Conservation (phyloP, 2,888 invertebrate genomes). For the Elmis aenea region DNA sequence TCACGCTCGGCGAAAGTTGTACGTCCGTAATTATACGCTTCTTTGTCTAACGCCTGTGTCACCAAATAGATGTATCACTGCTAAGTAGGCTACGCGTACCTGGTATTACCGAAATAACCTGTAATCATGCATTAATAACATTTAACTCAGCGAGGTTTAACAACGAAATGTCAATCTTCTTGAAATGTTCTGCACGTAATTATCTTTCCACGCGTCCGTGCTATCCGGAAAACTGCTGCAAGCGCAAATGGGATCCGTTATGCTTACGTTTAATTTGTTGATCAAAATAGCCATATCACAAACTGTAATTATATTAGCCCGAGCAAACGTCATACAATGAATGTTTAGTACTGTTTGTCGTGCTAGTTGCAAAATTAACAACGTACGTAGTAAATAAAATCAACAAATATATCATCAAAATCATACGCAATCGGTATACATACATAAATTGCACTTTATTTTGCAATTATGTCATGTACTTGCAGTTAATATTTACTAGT, state of each 20-base stretch:
- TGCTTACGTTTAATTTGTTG: conserved; percentile 15
- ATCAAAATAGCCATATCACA: conserved; percentile 21
- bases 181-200: conserved; percentile 20
- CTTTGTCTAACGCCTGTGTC: conserved; percentile 23
- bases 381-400: not conserved
- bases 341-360: conserved; percentile 13
- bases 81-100: conserved; percentile 23
- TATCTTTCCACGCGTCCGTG: conserved; percentile 6
- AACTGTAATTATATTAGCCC: conserved; percentile 23
- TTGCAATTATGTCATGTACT: no score
- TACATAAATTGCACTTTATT: no score
- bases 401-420: no score
- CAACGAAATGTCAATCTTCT: conserved; percentile 33
- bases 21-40: conserved; percentile 21
- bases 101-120: conserved; percentile 27
- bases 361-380: conserved; percentile 3
- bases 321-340: conserved; percentile 20
- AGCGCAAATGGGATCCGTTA: conserved; percentile 8
- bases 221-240: conserved; percentile 6
- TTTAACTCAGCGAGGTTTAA: conserved; percentile 33
- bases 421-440: no score
- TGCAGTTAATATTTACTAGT: no score
- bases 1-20: conserved; percentile 23
- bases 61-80: conserved; percentile 13
- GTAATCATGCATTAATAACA: conserved; percentile 38